Evolutionary conservation across 1,140 invertebrate species (phyloP).

Genomic region (Hylyphantes graminicola): DNA sequence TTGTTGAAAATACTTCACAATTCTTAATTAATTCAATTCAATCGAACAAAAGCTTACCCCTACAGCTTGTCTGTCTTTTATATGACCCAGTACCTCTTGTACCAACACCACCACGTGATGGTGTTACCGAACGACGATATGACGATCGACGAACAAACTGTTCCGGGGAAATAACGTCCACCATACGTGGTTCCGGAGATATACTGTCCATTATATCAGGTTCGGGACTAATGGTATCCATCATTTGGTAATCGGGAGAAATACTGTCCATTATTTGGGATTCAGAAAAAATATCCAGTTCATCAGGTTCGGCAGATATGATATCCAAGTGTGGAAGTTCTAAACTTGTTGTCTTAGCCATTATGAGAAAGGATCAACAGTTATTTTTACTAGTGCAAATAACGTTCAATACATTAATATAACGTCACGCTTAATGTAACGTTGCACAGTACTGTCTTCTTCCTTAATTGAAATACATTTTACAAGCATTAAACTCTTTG

Average conservation of each 20-base stretch:
- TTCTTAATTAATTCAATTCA: no score
- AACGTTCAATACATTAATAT: no score
- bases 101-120: neutral
- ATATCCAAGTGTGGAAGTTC: neutral
- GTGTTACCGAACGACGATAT: constrained; percentile 37
- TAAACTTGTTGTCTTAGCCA: no score
- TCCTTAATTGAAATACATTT: no score
- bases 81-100: constrained; percentile 19
- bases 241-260: neutral
- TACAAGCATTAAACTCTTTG: no score
- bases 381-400: no score
- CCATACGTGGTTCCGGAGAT: neutral
- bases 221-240: constrained; percentile 36
- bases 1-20: no score
- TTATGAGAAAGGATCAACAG: no score
- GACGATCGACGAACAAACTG: constrained; percentile 34
- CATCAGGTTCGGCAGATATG: neutral
- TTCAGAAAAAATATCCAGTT: neutral
- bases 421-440: no score
- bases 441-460: no score
- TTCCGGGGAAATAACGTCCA: constrained; percentile 28
- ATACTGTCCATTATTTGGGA: neutral
- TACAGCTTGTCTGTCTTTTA: constrained; percentile 38
- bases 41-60: constrained; percentile 16
- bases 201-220: neutral